phyloP scores from a whole-genome alignment of 2,113 vertebrate species.

The Rhinopomastus cyanomelas region DNA sequence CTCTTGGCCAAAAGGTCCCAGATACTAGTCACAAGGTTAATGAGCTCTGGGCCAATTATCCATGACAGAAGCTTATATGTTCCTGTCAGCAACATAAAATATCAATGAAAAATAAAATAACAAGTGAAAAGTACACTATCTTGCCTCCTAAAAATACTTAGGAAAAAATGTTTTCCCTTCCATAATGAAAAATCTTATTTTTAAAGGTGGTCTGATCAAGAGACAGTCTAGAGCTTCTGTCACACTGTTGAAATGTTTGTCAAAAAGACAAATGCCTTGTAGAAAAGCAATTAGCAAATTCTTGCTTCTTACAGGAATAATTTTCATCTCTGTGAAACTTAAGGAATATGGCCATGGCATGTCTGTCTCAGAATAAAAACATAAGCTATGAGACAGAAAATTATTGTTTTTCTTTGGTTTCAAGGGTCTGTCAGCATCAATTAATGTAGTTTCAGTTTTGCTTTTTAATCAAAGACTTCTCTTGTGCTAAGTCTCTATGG shows the following conservation, averaged over 20 bases:
- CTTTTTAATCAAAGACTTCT: neutral
- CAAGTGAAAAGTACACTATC: neutral
- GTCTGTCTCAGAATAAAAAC: neutral
- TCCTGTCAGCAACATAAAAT: neutral
- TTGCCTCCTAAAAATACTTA: neutral
- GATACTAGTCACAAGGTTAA: neutral
- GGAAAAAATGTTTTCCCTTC: neutral
- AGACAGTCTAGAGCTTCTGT: neutral
- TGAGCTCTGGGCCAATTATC: neutral
- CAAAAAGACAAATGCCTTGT: neutral
- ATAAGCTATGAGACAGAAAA: neutral
- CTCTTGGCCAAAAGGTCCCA: neutral
- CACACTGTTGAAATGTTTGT: neutral
- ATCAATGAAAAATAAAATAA: neutral
- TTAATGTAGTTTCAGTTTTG: neutral
- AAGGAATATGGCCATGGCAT: fast-evolving
- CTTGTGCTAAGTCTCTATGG: neutral
- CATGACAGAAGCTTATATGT: neutral
- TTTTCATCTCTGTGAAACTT: neutral
- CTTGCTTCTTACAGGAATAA: neutral
- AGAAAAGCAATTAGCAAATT: neutral
- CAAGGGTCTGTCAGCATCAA: neutral
- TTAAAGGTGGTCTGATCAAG: neutral
- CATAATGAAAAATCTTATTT: neutral
- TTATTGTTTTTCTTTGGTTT: neutral